Base-by-base conservation (phyloP, 2,113 vertebrate genomes). In the Brienomyrus brachyistius region DNA sequence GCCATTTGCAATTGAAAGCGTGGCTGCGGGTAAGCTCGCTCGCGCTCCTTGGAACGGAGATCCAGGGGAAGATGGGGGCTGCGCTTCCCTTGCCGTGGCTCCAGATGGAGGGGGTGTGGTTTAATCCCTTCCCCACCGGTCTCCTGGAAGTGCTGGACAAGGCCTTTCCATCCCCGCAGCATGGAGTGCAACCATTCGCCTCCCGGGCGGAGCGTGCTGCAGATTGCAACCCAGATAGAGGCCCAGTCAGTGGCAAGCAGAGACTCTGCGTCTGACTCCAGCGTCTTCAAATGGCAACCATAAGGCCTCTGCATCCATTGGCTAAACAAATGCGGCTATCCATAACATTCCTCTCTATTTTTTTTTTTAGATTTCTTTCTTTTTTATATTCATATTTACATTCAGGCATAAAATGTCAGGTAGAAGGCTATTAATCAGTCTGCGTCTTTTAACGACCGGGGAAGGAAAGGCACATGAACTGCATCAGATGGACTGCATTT, bases 21-120 rank as follows among this genome's bases (percentile, higher is more conserved):
- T 0, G 86, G 9, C 5, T 45, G 54, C 19, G 31, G 5, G 19
- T 15, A 6, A 1, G 54, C 87, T 23, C 31, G 10, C 56, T 45
- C 21, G 35, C 19, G 15, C 11, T 51, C 51, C 31, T 54, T 51
- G 48, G 62, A 77, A 31, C 17, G 48, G 17, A 23, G 47, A 35
- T 13, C 17, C 27, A 82, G 77, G 35, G 17, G 77, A 56, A 59
- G 74, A 31, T 51, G 1, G 35, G 35, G 50, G 15, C 45, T 43
- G 45, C 3, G 43, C 5, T 11, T 31, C 77, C 19, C 35, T 80
- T 21, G 27, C 87, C 9, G 77, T 40, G 90, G 70, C 70, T 91
- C 91, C 91, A 93, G 91, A 93, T 93, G 91, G 91, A 93, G 85
- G 77, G 89, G 90, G 86, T 90, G 90, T 91, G 89, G 91, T 91